These are phyloP conservation scores for Dreissena polymorpha DNA, from an alignment of 1,140 invertebrate genomes.

Conservation along the genomic window DNA sequence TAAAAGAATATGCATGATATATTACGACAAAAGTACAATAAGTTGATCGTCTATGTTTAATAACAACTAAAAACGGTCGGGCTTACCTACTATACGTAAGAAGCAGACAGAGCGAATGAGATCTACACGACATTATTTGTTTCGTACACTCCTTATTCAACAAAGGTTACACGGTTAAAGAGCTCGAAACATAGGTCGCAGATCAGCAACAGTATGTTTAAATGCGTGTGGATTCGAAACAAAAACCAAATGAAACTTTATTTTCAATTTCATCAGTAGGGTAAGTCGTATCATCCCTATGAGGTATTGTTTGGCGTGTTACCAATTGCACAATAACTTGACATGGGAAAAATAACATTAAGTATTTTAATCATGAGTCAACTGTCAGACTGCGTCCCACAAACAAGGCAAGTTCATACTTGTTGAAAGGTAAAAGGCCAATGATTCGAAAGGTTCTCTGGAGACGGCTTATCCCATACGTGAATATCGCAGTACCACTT, in stretches of 20 bases:
- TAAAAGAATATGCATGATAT: too few species aligned
- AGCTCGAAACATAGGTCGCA: too few species aligned
- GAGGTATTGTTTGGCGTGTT: neutral
- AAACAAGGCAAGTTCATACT: neutral
- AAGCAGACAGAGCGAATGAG: too few species aligned
- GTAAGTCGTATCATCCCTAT: neutral
- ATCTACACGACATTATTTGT: too few species aligned
- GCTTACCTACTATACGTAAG: too few species aligned
- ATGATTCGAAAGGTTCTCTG: conserved; percentile 17
- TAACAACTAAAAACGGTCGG: too few species aligned
- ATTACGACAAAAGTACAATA: too few species aligned
- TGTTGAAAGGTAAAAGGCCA: conserved; percentile 33
- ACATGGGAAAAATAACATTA: neutral
- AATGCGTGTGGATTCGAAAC: neutral
- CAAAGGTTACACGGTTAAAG: too few species aligned
- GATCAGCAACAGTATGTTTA: neutral
- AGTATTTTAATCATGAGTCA: neutral
- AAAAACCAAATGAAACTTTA: too few species aligned
- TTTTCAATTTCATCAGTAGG: neutral
- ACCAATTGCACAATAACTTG: neutral
- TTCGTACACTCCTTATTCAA: too few species aligned
- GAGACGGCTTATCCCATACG: conserved; percentile 31
- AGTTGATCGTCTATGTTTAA: too few species aligned
- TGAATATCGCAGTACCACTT: conserved; percentile 14
- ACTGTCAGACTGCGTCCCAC: neutral